phyloP scores from a whole-genome alignment of 53 echinoderm and acorn worm genomes.

The Paracentrotus lividus region DNA sequence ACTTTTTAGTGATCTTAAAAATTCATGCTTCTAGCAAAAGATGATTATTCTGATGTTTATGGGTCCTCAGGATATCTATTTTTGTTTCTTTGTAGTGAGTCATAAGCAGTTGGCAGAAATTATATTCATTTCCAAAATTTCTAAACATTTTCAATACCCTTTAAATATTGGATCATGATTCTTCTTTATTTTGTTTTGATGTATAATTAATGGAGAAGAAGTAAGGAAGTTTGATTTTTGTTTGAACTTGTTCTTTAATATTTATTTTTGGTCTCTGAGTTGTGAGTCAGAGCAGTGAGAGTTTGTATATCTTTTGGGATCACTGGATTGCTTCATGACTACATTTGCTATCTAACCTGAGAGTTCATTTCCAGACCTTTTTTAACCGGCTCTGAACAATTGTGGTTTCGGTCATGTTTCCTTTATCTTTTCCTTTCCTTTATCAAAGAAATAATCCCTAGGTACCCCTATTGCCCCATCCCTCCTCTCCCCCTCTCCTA shows the following conservation, averaged over 20 bases:
- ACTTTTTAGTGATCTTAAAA: too few relatives aligned
- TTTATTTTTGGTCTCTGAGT: not conserved
- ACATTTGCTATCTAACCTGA: not conserved
- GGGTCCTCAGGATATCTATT: too few relatives aligned
- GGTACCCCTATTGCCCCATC: not conserved
- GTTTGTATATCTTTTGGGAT: not conserved
- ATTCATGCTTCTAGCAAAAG: too few relatives aligned
- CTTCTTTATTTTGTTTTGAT: too few relatives aligned
- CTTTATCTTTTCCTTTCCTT: constrained; percentile 2
- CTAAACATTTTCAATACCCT: not conserved
- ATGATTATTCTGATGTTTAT: too few relatives aligned
- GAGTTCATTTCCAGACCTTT: not conserved
- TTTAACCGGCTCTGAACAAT: not conserved
- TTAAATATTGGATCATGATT: too few relatives aligned
- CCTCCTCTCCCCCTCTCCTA: constrained; percentile 1
- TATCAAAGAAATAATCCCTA: not conserved
- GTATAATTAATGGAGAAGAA: too few relatives aligned
- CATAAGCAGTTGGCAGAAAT: not conserved
- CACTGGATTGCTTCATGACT: not conserved
- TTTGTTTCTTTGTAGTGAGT: too few relatives aligned
- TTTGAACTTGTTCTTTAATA: not conserved
- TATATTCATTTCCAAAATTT: not conserved
- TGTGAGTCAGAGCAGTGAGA: constrained; percentile 3
- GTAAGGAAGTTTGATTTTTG: too few relatives aligned
- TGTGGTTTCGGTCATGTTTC: constrained; percentile 15